Evolutionary conservation across 2,888 invertebrate genomes (phyloP).

Genomic region (Tachina grossa): DNA sequence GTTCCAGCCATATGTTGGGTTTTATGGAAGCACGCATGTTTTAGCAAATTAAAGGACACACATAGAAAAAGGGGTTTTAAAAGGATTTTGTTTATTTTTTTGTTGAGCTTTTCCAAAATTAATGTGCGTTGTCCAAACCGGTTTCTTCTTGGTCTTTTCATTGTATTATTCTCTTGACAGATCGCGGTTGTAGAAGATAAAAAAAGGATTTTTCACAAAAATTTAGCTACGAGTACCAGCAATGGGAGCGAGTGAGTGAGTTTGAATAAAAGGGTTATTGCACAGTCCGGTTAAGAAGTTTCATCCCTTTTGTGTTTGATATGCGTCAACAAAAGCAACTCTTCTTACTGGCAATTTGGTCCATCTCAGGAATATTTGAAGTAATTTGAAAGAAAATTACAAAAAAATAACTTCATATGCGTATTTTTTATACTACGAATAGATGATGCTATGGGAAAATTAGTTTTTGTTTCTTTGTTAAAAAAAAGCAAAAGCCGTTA

Average conservation of each 20-base stretch:
- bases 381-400: conserved; percentile 60
- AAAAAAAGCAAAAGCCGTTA: conserved; percentile 59
- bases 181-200: conserved; percentile 66
- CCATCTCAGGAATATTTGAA: conserved; percentile 44
- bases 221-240: conserved; percentile 1
- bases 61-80: conserved; percentile 43
- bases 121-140: conserved; percentile 70
- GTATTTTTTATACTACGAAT: background rate
- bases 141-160: conserved; percentile 61
- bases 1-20: conserved; percentile 61
- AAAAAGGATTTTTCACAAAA: conserved; percentile 57
- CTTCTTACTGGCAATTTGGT: conserved; percentile 38
- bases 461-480: conserved; percentile 14
- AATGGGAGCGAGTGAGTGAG: conserved; percentile 1
- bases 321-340: conserved; percentile 2
- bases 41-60: conserved; percentile 33
- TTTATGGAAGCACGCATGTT: conserved; percentile 25
- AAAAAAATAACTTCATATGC: background rate
- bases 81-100: conserved; percentile 41
- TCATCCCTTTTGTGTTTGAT: conserved; percentile 64
- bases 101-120: conserved; percentile 65
- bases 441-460: conserved; percentile 55
- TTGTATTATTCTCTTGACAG: conserved; percentile 59
- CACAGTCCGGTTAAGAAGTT: conserved; percentile 69
- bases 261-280: conserved; percentile 62